A percentile compares a stretch with the other conserved stretches of the same genome.
Evolutionary conservation across 2,797 vertebrate genomes (phyloP).

Genomic region (Graptemys geographica): DNA sequence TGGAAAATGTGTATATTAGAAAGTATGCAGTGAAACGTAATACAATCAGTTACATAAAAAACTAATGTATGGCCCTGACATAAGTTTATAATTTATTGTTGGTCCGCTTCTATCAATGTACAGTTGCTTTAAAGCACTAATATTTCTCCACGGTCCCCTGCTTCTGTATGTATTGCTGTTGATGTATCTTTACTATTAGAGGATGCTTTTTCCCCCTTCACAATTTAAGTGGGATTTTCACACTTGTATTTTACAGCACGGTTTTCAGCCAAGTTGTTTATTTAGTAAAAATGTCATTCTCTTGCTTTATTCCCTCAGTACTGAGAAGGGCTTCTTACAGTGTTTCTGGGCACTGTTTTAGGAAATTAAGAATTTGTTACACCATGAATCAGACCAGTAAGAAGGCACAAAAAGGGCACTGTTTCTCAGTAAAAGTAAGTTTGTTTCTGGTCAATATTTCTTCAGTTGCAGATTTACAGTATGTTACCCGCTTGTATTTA

Average conservation of each 20-base stretch:
- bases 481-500: constrained; percentile 68
- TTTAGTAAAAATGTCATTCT: constrained; percentile 69
- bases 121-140: not conserved
- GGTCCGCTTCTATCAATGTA: not conserved
- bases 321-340: constrained; percentile 57
- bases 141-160: not conserved
- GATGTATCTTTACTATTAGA: not conserved
- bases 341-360: constrained; percentile 27
- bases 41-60: not conserved
- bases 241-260: constrained; percentile 46
- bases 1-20: not conserved
- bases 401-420: constrained; percentile 50
- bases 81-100: not conserved
- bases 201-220: constrained; percentile 40
- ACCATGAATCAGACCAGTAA: constrained; percentile 30
- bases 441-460: constrained; percentile 59
- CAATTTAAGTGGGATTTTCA: constrained; percentile 73
- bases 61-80: not conserved
- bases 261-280: constrained; percentile 61
- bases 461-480: constrained; percentile 67
- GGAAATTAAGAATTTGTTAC: constrained; percentile 60
- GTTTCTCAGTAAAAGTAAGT: constrained; percentile 63
- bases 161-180: not conserved
- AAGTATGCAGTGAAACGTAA: not conserved
- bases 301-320: constrained; percentile 46